Percentiles rank a stretch among this genome's conserved stretches.
Evolutionary conservation across 2,113 vertebrate genomes (phyloP).

Genomic region (Gadus chalcogrammus): DNA sequence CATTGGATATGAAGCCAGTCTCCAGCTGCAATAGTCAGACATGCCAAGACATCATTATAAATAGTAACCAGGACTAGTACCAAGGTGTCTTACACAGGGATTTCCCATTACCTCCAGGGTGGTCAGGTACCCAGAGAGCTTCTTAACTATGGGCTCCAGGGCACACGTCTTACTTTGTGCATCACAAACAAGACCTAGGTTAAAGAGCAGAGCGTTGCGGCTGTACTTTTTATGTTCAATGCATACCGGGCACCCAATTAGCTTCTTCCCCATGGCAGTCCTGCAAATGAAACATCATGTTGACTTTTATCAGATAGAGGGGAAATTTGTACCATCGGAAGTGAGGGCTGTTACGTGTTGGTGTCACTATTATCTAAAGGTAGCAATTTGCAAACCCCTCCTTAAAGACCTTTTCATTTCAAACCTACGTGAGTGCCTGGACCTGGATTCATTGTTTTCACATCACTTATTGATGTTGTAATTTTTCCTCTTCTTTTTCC

Average conservation of each 20-base stretch:
- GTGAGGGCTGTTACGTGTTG: too few species aligned
- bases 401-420: too few species aligned
- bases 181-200: constrained; percentile 92
- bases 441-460: too few species aligned
- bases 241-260: constrained; percentile 96
- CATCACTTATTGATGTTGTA: too few species aligned
- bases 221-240: constrained; percentile 99
- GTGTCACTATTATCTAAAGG: too few species aligned
- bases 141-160: constrained; percentile 95
- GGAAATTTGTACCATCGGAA: too few species aligned
- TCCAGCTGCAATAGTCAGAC: constrained; percentile 78
- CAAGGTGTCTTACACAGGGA: background rate
- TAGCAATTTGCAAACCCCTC: too few species aligned
- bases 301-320: too few species aligned
- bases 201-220: constrained; percentile 94
- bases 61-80: constrained; percentile 2
- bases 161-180: constrained; percentile 91
- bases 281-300: constrained; percentile 56
- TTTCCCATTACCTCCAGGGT: constrained; percentile 84
- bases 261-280: constrained; percentile 96
- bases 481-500: too few species aligned
- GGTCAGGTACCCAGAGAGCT: constrained; percentile 94
- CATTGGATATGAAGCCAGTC: constrained; percentile 92
- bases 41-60: background rate
- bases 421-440: too few species aligned